Conservation (phyloP, 2,888 invertebrate genomes). For the Troides oblongomaculatus region DNA sequence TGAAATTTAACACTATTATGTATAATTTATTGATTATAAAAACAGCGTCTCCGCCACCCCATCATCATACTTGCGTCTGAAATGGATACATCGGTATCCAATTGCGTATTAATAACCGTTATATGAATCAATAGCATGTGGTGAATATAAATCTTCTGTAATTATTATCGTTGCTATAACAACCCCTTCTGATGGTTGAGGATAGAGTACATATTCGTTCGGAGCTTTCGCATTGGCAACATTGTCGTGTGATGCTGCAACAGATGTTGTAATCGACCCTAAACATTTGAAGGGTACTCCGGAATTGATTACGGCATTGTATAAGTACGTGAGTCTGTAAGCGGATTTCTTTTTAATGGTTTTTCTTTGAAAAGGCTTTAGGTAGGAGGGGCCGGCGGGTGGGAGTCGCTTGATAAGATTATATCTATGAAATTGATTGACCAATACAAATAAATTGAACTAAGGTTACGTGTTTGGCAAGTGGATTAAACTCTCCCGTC, state of each 20-base stretch:
- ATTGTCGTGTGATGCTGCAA: conserved; percentile 47
- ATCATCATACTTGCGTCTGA: too few species aligned
- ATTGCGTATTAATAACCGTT: conserved; percentile 42
- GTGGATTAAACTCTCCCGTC: too few species aligned
- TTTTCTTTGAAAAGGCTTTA: conserved; percentile 40
- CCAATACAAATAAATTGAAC: conserved; percentile 25
- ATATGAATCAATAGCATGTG: conserved; percentile 36
- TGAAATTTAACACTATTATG: too few species aligned
- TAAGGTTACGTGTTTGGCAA: conserved; percentile 6
- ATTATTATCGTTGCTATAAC: neutral
- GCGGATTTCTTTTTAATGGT: conserved; percentile 74
- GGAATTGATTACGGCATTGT: conserved; percentile 69
- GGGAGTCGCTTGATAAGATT: conserved; percentile 35
- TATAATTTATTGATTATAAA: too few species aligned
- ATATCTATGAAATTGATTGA: conserved; percentile 39
- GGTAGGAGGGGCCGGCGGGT: conserved; percentile 36
- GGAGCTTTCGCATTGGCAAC: conserved; percentile 7
- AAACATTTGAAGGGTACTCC: conserved; percentile 66
- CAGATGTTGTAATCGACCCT: conserved; percentile 71
- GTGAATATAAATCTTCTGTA: conserved; percentile 29
- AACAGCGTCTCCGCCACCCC: too few species aligned
- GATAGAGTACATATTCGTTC: conserved; percentile 36
- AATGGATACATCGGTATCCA: conserved; percentile 25
- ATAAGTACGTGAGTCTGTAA: conserved; percentile 55
- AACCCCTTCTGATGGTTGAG: neutral